Evolutionary conservation across 1,140 invertebrate genomes (phyloP).

Genomic region (Euura saliciscinereae): DNA sequence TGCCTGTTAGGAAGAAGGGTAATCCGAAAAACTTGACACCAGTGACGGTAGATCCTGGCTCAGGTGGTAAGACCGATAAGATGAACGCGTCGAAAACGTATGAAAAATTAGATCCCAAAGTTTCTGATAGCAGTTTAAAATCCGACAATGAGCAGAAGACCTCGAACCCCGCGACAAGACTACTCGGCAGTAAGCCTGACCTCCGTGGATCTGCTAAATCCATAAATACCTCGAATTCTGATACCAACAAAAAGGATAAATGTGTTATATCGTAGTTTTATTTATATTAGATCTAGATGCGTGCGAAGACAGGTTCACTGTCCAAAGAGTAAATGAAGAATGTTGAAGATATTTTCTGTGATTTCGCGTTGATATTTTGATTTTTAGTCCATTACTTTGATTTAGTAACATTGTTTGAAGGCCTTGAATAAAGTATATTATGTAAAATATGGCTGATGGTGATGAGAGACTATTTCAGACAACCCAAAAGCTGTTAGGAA

Average conservation of each 20-base stretch:
- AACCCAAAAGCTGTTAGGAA: slow-evolving; percentile 34
- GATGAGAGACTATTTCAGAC: slow-evolving; percentile 33
- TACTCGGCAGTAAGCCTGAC: slow-evolving; percentile 24
- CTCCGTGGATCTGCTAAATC: slow-evolving; percentile 35
- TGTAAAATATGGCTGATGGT: slow-evolving; percentile 53
- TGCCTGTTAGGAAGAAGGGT: slow-evolving; percentile 28
- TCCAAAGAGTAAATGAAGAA: not conserved
- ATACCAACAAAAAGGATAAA: slow-evolving; percentile 48
- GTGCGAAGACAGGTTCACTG: not conserved
- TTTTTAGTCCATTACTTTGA: slow-evolving; percentile 38
- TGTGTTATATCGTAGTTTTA: slow-evolving; percentile 49
- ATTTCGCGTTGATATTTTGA: slow-evolving; percentile 29
- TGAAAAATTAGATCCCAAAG: slow-evolving; percentile 10
- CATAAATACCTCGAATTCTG: slow-evolving; percentile 27
- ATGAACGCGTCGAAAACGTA: not conserved
- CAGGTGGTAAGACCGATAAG: not conserved
- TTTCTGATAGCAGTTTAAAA: slow-evolving; percentile 3
- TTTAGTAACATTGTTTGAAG: slow-evolving; percentile 46
- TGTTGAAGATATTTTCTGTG: slow-evolving; percentile 18
- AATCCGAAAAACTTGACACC: slow-evolving; percentile 15
- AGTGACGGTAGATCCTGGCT: slow-evolving; percentile 7
- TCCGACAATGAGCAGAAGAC: slow-evolving; percentile 16
- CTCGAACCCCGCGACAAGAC: slow-evolving; percentile 15
- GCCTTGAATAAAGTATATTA: slow-evolving; percentile 51
- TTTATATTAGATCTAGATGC: slow-evolving; percentile 9